These are phyloP conservation scores for Cardinalis cardinalis DNA, from an alignment of 2,113 vertebrate species.

Conservation along the genomic window DNA sequence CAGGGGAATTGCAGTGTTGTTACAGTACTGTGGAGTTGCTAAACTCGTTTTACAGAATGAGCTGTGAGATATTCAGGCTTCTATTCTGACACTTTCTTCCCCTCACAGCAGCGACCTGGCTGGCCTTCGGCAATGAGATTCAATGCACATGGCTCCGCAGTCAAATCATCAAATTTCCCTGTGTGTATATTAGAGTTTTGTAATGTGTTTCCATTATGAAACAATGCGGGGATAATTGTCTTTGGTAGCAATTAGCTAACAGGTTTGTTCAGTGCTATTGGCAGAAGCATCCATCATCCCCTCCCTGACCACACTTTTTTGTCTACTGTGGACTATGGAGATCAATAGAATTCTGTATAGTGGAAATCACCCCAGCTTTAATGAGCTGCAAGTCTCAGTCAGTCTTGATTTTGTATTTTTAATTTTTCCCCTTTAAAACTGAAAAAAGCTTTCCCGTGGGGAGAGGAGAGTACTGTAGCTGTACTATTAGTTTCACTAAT, in stretches of 20 bases:
- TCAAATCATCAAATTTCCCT: slow-evolving; percentile 91
- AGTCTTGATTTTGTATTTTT: slow-evolving; percentile 82
- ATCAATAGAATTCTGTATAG: slow-evolving; percentile 97
- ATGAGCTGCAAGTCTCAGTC: slow-evolving; percentile 85
- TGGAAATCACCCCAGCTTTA: slow-evolving; percentile 90
- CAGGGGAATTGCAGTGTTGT: neutral
- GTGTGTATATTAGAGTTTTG: slow-evolving; percentile 93
- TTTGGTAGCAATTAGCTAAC: slow-evolving; percentile 98
- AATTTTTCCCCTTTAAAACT: slow-evolving; percentile 87
- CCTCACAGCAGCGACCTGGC: slow-evolving; percentile 78
- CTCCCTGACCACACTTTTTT: slow-evolving; percentile 80
- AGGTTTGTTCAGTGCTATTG: slow-evolving; percentile 95
- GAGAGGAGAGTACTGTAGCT: slow-evolving; percentile 72
- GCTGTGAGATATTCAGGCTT: slow-evolving; percentile 72
- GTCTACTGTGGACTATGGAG: slow-evolving; percentile 81
- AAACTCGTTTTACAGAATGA: slow-evolving; percentile 18
- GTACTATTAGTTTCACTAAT: slow-evolving; percentile 83
- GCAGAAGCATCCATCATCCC: slow-evolving; percentile 92
- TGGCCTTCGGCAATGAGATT: slow-evolving; percentile 89
- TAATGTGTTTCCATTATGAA: slow-evolving; percentile 97
- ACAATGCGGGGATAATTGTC: slow-evolving; percentile 97
- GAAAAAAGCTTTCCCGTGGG: slow-evolving; percentile 78
- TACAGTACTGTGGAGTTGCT: neutral
- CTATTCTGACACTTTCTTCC: slow-evolving; percentile 81
- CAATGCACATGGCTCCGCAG: slow-evolving; percentile 82